Evolutionary conservation across 1,140 invertebrate genomes (phyloP).

Genomic region (Caenorhabditis brenneri): DNA sequence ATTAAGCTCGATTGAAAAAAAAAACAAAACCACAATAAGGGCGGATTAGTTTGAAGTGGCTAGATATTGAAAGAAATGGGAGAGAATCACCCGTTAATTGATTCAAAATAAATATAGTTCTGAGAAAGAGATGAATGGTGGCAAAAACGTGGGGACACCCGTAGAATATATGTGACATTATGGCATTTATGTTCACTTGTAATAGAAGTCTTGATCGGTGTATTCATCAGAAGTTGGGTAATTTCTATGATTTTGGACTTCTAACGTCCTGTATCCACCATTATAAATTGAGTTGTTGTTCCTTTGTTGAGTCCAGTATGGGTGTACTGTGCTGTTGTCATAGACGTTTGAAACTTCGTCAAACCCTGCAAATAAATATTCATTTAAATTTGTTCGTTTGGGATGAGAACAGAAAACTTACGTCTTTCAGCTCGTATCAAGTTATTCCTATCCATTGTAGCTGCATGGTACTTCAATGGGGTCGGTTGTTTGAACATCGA

Average conservation of each 20-base stretch:
- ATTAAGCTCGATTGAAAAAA: neutral
- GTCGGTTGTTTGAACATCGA: conserved; percentile 43
- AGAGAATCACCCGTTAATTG: neutral
- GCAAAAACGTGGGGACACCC: neutral
- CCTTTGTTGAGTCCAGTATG: neutral
- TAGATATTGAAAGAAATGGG: neutral
- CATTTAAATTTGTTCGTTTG: neutral
- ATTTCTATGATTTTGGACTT: conserved; percentile 27
- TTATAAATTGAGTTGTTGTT: conserved; percentile 39
- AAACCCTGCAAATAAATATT: conserved; percentile 12
- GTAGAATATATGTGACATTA: neutral
- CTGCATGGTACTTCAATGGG: conserved; percentile 12
- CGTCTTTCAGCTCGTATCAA: conserved; percentile 30
- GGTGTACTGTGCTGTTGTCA: conserved; percentile 42
- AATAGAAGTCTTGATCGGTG: conserved; percentile 43
- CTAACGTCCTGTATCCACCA: conserved; percentile 40
- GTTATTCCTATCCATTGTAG: conserved; percentile 43
- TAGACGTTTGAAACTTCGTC: conserved; percentile 48
- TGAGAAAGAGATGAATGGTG: neutral
- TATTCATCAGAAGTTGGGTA: conserved; percentile 38
- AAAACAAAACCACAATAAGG: neutral
- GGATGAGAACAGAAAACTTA: neutral
- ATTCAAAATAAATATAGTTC: conserved; percentile 13
- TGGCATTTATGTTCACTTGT: neutral
- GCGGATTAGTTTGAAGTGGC: neutral